phyloP scores from a whole-genome alignment of 30 jellyfish, hydroid and myxozoan genomes.

The Aurelia coerulea region DNA sequence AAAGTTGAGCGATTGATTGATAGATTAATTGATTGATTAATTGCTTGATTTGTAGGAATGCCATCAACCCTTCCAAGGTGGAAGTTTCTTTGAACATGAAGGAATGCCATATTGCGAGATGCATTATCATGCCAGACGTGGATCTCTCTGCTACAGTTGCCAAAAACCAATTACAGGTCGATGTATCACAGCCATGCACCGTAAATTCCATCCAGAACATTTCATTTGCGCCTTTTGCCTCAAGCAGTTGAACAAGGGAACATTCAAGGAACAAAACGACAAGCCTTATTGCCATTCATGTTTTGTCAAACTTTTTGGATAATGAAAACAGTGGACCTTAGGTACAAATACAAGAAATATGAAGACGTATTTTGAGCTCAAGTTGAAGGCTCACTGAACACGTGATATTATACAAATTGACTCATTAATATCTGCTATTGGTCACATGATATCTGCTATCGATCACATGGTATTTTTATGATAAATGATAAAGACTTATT shows the following conservation, averaged over 20 bases:
- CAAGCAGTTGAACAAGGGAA: conserved; percentile 93
- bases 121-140: conserved; percentile 98
- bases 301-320: conserved; percentile 90
- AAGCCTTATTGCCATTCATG: conserved; percentile 97
- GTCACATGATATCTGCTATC: too few relatives aligned
- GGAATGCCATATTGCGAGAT: conserved; percentile 97
- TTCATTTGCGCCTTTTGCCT: conserved; percentile 95
- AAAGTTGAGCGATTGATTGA: too few relatives aligned
- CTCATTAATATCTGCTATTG: conserved; percentile 9
- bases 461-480: conserved; percentile 13
- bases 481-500: not conserved
- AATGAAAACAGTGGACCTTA: not conserved
- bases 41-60: conserved; percentile 70
- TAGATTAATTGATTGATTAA: not conserved
- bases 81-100: conserved; percentile 93
- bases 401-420: conserved; percentile 1
- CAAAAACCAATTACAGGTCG: conserved; percentile 97
- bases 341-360: not conserved
- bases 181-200: conserved; percentile 94
- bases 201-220: conserved; percentile 98
- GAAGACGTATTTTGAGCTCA: not conserved
- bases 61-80: conserved; percentile 93
- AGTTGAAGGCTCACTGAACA: not conserved
- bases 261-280: conserved; percentile 95
- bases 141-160: conserved; percentile 98